These are phyloP conservation scores for Alauda arvensis DNA, from an alignment of 2,797 vertebrate species.

Conservation along the genomic window DNA sequence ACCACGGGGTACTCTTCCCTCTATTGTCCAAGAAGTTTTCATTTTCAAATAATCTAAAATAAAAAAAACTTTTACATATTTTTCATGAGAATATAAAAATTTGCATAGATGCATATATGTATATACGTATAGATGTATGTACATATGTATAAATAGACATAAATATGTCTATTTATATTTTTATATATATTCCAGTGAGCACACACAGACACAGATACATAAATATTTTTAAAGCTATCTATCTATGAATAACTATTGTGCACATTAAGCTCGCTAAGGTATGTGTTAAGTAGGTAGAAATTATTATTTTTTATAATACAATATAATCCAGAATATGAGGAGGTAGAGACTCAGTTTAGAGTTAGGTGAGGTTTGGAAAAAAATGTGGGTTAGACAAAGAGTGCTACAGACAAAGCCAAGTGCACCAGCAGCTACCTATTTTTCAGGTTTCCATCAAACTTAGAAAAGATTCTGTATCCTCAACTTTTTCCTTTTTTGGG, in stretches of 20 bases:
- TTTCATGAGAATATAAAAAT: not conserved
- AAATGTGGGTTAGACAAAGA: not conserved
- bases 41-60: not conserved
- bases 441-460: not conserved
- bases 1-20: not conserved
- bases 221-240: not conserved
- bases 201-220: not conserved
- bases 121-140: not conserved
- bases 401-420: not conserved
- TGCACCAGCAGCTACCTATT: not conserved
- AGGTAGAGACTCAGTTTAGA: not conserved
- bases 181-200: not conserved
- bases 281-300: not conserved
- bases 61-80: not conserved
- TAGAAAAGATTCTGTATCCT: not conserved
- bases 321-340: not conserved
- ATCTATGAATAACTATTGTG: not conserved
- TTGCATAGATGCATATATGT: not conserved
- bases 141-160: not conserved
- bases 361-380: not conserved
- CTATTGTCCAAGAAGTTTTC: not conserved
- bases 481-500: not conserved
- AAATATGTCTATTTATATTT: not conserved
- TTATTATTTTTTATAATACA: not conserved
- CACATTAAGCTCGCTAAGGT: not conserved